phyloP scores from a whole-genome alignment of 2,797 vertebrate genomes.

The Gila robusta region DNA sequence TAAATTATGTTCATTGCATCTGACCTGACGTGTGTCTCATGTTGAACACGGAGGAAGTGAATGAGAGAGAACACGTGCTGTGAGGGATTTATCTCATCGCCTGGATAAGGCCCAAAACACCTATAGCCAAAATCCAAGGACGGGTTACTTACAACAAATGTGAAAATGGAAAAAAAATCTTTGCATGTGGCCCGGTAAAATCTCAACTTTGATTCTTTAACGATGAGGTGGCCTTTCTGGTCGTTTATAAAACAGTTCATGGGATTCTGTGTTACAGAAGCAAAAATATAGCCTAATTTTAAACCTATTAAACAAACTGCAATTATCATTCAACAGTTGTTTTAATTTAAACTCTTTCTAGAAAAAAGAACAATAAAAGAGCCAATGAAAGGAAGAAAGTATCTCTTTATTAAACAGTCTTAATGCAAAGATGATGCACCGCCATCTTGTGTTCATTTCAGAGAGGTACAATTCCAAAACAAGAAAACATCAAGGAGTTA shows the following conservation, averaged over 20 bases:
- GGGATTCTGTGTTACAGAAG: neutral
- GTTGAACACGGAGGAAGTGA: conserved; percentile 22
- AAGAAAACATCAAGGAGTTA: neutral
- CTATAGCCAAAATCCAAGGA: conserved; percentile 39
- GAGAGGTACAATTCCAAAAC: conserved; percentile 58
- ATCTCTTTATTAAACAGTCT: neutral
- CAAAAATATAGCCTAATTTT: neutral
- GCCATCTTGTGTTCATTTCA: conserved; percentile 63
- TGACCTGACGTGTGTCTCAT: conserved; percentile 8
- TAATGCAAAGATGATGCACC: conserved; percentile 32
- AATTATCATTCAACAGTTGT: neutral
- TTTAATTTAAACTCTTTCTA: neutral
- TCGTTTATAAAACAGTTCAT: neutral
- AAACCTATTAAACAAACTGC: neutral
- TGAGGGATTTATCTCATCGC: conserved; percentile 57
- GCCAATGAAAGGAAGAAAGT: neutral
- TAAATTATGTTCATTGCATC: neutral
- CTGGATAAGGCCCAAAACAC: conserved; percentile 33
- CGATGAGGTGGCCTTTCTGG: neutral
- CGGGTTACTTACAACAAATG: conserved; percentile 29
- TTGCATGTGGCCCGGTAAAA: neutral
- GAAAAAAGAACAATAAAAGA: neutral
- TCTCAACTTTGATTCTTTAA: neutral
- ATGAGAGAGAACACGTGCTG: conserved; percentile 52
- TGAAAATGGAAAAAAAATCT: neutral